Conservation (phyloP, 2,888 invertebrate genomes). For the Calephelis perditalis region DNA sequence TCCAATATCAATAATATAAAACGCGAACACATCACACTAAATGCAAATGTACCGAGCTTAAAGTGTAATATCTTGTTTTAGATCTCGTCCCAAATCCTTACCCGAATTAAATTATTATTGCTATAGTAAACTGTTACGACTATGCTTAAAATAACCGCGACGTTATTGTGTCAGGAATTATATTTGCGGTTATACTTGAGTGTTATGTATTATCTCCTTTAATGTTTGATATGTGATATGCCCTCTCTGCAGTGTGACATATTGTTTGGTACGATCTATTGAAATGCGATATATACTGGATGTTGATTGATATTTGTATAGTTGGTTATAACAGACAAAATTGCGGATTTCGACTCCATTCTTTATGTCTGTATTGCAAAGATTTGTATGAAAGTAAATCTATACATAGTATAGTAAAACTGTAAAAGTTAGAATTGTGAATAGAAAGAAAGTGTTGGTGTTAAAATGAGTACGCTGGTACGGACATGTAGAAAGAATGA, state of each 20-base stretch:
- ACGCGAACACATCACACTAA: constrained; percentile 42
- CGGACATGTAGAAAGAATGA: too few relatives aligned
- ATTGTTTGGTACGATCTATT: not conserved
- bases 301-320: too few relatives aligned
- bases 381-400: too few relatives aligned
- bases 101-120: constrained; percentile 70
- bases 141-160: constrained; percentile 65
- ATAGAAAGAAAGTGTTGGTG: too few relatives aligned
- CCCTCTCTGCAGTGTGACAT: too few relatives aligned
- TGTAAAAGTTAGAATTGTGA: too few relatives aligned
- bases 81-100: constrained; percentile 47
- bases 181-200: constrained; percentile 39
- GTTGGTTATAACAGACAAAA: too few relatives aligned
- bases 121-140: constrained; percentile 69
- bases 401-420: too few relatives aligned
- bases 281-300: too few relatives aligned
- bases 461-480: too few relatives aligned
- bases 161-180: constrained; percentile 38
- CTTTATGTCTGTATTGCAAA: too few relatives aligned
- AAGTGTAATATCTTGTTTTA: constrained; percentile 58
- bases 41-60: constrained; percentile 42
- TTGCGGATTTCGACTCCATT: too few relatives aligned
- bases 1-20: constrained; percentile 46
- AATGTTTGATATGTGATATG: constrained; percentile 7
- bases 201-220: not conserved